A percentile compares a stretch with the other conserved stretches of the same genome.
phyloP scores from a whole-genome alignment of 2,888 invertebrate species.

The Eustalomyia histrio region DNA sequence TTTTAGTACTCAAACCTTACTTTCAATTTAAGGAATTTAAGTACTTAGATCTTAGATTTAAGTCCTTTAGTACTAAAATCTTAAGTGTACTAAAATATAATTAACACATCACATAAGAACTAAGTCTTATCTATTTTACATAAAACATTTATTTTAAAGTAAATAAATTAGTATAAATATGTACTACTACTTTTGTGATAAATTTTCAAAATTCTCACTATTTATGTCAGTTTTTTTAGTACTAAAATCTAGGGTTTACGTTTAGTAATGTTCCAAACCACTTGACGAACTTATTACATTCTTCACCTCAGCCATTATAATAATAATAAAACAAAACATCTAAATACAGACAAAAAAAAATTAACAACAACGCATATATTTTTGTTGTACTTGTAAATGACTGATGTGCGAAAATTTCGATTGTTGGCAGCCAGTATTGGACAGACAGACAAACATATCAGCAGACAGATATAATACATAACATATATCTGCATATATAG shows the following conservation, averaged over 20 bases:
- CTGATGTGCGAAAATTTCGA: constrained; percentile 65
- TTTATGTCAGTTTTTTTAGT: too few relatives aligned
- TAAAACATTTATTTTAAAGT: too few relatives aligned
- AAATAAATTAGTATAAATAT: too few relatives aligned
- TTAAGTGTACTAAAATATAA: too few relatives aligned
- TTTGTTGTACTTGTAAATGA: constrained; percentile 60
- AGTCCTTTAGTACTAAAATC: too few relatives aligned
- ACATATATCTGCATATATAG: constrained; percentile 61
- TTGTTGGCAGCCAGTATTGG: constrained; percentile 52
- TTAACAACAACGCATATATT: constrained; percentile 37
- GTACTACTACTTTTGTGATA: too few relatives aligned
- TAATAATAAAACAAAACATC: not conserved
- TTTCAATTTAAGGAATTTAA: too few relatives aligned
- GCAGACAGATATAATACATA: constrained; percentile 35
- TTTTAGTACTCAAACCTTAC: too few relatives aligned
- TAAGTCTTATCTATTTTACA: too few relatives aligned
- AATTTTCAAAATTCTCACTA: too few relatives aligned
- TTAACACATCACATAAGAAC: too few relatives aligned
- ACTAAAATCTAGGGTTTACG: not conserved
- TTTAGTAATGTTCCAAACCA: not conserved
- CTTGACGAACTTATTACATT: not conserved
- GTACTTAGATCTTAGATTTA: too few relatives aligned
- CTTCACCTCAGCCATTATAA: not conserved
- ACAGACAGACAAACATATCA: constrained; percentile 18
- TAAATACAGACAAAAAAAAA: not conserved